Base-by-base conservation (phyloP, 2,888 invertebrate species). In the Phortica okadai region DNA sequence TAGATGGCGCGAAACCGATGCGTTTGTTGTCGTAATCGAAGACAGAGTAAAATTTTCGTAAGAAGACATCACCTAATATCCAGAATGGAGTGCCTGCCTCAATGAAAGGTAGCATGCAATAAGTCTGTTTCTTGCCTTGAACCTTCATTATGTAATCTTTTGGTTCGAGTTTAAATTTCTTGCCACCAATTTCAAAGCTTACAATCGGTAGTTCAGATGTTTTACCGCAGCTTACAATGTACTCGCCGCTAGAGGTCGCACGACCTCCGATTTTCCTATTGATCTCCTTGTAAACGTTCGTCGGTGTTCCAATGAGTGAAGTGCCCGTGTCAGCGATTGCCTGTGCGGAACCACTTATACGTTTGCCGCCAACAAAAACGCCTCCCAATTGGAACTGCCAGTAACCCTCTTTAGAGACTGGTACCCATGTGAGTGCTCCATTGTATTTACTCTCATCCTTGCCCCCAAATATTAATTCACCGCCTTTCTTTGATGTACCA, bases 31-130 rank as follows among this genome's bases (percentile, higher is more conserved):
- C 77, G 2, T 73, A 77, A 79, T 84, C 85, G 44, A 73, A 84
- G 3, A 84, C 85, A n/a, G 64, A 85, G 41, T 87, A 84, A 54
- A 79, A 79, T 5, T 78, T 79, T 6, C 75, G 11, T 66, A 84
- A n/a, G n/a, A 85, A 84, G 0, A 82, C n/a, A 66, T 86, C 79
- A 4, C 84, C 84, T n/a, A 84, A 69, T 10, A 85, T 80, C 87
- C 84, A 87, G 16, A 83, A 78, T 11, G 59, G 41, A 11, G 33
- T 45, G 1, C 21, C 7, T 10, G 81, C 59, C 1, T 85, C 78
- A 11, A 77, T 67, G 62, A 84, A 79, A n/a, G 72, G 79, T 56
- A 66, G 54, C 0, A 44, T 10, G 62, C 87, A 84, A 10, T 16
- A 21, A 21, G 62, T 25, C 6, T 62, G 7, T 33, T 33, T 33